Evolutionary conservation across 2,113 vertebrate species (phyloP).

Genomic region (Dicerorhinus sumatrensis): DNA sequence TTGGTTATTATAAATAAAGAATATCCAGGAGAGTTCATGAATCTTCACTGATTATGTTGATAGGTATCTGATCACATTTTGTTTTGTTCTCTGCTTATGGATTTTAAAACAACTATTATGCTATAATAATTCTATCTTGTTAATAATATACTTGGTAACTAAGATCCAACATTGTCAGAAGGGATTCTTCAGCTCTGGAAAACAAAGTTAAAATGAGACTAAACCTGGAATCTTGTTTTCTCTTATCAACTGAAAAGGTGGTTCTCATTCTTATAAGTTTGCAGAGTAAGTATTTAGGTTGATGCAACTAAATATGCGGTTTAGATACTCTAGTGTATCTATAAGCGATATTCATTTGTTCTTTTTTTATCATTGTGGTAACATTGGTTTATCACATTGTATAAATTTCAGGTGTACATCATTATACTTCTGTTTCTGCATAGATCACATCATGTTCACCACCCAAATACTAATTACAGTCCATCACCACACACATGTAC

Average conservation of each 20-base stretch:
- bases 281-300: background rate
- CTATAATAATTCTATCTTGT: background rate
- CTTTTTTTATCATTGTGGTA: background rate
- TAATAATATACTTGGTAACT: background rate
- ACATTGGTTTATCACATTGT: no score
- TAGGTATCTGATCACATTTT: slow-evolving; percentile 2
- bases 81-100: background rate
- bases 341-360: background rate
- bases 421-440: no score
- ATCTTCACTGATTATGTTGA: background rate
- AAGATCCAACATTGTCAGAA: background rate
- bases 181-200: background rate
- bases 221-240: background rate
- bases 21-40: background rate
- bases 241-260: background rate
- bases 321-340: background rate
- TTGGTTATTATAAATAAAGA: background rate
- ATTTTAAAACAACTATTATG: background rate
- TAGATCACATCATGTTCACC: no score
- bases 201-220: background rate
- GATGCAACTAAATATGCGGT: background rate
- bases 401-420: no score
- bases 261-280: background rate
- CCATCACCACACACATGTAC: no score
- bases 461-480: no score